Conservation (phyloP, 2,888 invertebrate genomes). For the Leptinotarsa tumamoca region DNA sequence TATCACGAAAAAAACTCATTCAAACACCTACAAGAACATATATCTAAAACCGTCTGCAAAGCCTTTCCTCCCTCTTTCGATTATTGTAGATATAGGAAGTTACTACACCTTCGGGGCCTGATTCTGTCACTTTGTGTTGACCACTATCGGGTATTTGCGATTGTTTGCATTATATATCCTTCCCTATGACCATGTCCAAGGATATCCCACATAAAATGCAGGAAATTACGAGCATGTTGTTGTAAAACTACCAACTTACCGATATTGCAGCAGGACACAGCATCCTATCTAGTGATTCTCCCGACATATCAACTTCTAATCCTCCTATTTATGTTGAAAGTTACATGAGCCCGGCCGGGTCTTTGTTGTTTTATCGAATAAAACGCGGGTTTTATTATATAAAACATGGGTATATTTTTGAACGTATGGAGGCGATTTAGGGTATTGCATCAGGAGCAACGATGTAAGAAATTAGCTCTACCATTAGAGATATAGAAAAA, state of each 20-base stretch:
- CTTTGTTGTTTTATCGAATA: constrained; percentile 54
- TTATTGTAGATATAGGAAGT: constrained; percentile 55
- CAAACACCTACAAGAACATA: constrained; percentile 31
- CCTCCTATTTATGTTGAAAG: constrained; percentile 56
- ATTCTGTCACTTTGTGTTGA: constrained; percentile 50
- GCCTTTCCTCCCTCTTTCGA: constrained; percentile 51
- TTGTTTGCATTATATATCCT: constrained; percentile 55
- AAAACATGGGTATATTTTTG: constrained; percentile 49
- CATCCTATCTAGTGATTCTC: constrained; percentile 49
- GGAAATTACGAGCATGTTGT: constrained; percentile 50
- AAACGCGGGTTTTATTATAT: constrained; percentile 52
- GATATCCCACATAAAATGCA: constrained; percentile 51
- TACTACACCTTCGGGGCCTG: constrained; percentile 52
- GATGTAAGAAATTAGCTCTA: constrained; percentile 22
- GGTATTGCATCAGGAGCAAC: constrained; percentile 40
- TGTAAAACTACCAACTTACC: constrained; percentile 45
- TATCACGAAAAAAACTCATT: constrained; percentile 28
- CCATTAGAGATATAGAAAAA: too few relatives aligned
- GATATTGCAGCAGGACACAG: constrained; percentile 46
- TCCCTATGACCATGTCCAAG: constrained; percentile 46
- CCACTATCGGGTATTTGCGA: constrained; percentile 51
- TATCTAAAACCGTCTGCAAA: constrained; percentile 47
- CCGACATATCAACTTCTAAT: constrained; percentile 52
- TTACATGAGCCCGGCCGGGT: constrained; percentile 54
- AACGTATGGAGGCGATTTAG: constrained; percentile 44